These are phyloP conservation scores for Laupala kohalensis DNA, from an alignment of 1,140 invertebrate genomes.

Conservation along the genomic window DNA sequence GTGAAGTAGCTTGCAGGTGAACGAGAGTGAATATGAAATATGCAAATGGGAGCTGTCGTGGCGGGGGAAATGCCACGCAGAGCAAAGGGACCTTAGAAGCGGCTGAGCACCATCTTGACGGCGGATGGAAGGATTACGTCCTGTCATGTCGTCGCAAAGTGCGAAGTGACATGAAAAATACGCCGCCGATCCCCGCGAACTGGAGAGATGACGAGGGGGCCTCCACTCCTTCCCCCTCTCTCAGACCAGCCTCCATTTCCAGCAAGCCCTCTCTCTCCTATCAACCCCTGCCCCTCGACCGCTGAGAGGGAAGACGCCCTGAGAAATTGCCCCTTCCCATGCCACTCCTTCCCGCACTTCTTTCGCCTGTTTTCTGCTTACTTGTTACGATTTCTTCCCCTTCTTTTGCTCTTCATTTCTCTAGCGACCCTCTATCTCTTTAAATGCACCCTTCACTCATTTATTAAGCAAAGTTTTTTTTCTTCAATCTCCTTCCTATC, in stretches of 20 bases:
- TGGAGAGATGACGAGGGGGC: not conserved
- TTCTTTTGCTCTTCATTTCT: not conserved
- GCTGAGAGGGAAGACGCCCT: too few species aligned
- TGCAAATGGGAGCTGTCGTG: too few species aligned
- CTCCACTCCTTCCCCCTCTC: not conserved
- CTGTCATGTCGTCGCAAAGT: not conserved
- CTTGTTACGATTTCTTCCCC: slow-evolving; percentile 1
- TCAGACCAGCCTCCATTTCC: too few species aligned
- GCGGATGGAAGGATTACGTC: not conserved
- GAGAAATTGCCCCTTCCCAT: not conserved
- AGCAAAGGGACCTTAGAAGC: not conserved
- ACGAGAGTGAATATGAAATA: too few species aligned
- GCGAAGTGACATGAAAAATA: not conserved
- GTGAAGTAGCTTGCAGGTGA: too few species aligned
- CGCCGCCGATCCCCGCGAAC: not conserved
- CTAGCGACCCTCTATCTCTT: not conserved
- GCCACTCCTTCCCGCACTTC: not conserved
- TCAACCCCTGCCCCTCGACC: too few species aligned
- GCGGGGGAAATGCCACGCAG: not conserved
- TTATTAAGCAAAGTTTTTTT: not conserved
- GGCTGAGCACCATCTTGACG: not conserved
- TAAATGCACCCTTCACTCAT: not conserved
- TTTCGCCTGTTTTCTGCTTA: not conserved
- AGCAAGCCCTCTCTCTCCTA: too few species aligned
- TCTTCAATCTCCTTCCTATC: not conserved